Conservation (phyloP, 2,113 vertebrate genomes). For the Choloepus hoffmanni region DNA sequence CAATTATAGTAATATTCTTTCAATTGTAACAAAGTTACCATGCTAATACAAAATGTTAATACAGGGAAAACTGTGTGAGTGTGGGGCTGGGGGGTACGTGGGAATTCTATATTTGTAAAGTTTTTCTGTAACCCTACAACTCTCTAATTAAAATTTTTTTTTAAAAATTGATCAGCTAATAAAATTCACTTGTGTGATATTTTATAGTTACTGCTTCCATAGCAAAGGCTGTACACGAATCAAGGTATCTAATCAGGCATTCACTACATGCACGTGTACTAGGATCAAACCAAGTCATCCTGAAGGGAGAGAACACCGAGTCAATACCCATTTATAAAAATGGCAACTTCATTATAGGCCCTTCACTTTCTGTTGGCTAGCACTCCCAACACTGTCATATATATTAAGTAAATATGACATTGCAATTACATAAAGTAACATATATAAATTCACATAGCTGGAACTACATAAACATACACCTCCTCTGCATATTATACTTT, state of each 20-base stretch:
- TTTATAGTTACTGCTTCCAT: neutral
- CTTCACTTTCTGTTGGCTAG: neutral
- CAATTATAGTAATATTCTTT: too few species aligned
- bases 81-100: too few species aligned
- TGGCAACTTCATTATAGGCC: neutral
- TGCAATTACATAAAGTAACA: neutral
- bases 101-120: too few species aligned
- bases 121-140: too few species aligned
- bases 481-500: neutral
- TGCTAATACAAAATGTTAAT: too few species aligned
- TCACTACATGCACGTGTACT: neutral
- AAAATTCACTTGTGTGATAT: neutral
- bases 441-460: neutral
- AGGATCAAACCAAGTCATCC: neutral
- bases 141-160: too few species aligned
- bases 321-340: conserved; percentile 29
- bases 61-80: too few species aligned
- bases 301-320: neutral
- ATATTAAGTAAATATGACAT: neutral
- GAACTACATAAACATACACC: neutral
- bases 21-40: too few species aligned
- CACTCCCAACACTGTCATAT: neutral
- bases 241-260: neutral
- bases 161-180: conserved; percentile 16
- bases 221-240: neutral